Evolutionary conservation across 2,797 vertebrate species (phyloP), one percentile per base, ranked within the genome.

Genomic region (Adrianichthys oophorus): DNA sequence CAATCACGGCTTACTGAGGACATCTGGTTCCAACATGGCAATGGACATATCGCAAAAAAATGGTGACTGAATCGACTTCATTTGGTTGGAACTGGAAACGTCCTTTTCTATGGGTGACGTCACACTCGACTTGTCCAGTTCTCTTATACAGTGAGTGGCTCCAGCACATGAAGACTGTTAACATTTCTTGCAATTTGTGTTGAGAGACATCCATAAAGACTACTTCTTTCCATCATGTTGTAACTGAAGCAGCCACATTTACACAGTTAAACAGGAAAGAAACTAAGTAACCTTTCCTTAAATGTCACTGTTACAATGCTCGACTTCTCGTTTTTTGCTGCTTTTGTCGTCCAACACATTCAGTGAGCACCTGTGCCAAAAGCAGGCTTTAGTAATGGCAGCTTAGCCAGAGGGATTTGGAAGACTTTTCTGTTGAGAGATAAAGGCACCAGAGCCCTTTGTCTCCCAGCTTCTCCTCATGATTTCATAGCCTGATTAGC

Each of bases 361-460:
- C 59, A 55, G 24, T 7, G 5, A 64, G 63, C 62, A 61, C 68
- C 65, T 59, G 57, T 70, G 69, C 83, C 82, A 79, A 65, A 57
- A 49, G 42, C 60, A 57, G 65, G 73, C 64, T 79, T 87, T 84
- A 80, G 80, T 84, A 77, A 82, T 74, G 85, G 82, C 77, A 78
- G 78, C 80, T 87, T 84, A 87, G 74, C 68, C 46, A 52, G 59
- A 76, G 61, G 74, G 74, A 83, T 82, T 84, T 84, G 58, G 73
- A 78, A 50, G 74, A 75, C 15, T 70, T 85, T 84, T 77, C 83
- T 66, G 69, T 72, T 60, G 46, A 50, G 59, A 72, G 77, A 85
- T 82, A 85, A 85, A 85, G 64, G 71, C 72, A 82, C 73, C 65
- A 18, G 44, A 83, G 56, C 81, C 65, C 65, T 85, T 86, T 87